Conservation (phyloP, 1,140 invertebrate species). For the Sitophilus oryzae region DNA sequence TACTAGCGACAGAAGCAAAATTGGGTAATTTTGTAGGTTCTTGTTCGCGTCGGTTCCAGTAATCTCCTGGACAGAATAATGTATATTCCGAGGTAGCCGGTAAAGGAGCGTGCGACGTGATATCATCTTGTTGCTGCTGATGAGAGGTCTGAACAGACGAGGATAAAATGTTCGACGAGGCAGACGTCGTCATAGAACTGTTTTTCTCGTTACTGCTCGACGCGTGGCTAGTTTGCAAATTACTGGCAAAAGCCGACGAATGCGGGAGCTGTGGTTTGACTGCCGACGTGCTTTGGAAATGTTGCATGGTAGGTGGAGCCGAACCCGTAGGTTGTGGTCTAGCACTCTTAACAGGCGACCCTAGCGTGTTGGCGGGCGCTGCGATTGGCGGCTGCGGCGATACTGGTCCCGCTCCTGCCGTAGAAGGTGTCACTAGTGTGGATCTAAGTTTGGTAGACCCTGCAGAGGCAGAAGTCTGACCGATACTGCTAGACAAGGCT, state of each 20-base stretch:
- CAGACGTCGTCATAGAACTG: neutral
- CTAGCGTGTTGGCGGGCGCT: constrained; percentile 21
- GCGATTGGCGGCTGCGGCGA: constrained; percentile 20
- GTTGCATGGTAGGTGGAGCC: constrained; percentile 44
- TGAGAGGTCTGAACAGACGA: constrained; percentile 15
- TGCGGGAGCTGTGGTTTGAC: neutral
- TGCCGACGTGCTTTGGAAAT: constrained; percentile 36
- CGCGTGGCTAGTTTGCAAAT: constrained; percentile 4
- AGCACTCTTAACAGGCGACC: constrained; percentile 50
- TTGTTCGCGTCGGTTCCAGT: constrained; percentile 51
- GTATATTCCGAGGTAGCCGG: constrained; percentile 59
- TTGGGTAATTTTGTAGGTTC: constrained; percentile 63
- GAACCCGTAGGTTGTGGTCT: constrained; percentile 50
- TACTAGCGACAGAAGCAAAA: constrained; percentile 67
- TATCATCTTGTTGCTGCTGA: constrained; percentile 14
- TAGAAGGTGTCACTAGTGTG: constrained; percentile 14
- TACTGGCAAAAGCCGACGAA: constrained; percentile 2
- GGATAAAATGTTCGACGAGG: neutral
- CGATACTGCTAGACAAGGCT: neutral
- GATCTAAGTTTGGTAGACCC: constrained; percentile 12
- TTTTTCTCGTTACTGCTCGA: neutral
- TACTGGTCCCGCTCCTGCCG: constrained; percentile 12
- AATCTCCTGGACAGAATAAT: constrained; percentile 67
- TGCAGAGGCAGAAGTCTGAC: constrained; percentile 3
- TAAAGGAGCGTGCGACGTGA: neutral